A percentile compares a stretch with the other conserved stretches of the same genome.
These are phyloP conservation scores for Eupristina koningsbergeri DNA, from an alignment of 1,140 invertebrate species.

Conservation along the genomic window DNA sequence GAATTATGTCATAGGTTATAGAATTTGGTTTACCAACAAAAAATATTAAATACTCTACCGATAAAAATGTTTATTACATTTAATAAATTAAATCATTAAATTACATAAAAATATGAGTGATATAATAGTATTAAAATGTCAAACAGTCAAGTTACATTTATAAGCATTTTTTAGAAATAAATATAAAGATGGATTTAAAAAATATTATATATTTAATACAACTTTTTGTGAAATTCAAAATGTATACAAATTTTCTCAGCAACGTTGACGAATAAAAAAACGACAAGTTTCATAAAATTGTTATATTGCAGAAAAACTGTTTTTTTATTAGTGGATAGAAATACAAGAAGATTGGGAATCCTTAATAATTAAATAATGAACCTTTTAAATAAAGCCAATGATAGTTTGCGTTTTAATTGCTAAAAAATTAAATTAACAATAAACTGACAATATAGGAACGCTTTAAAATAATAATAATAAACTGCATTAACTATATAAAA, in stretches of 20 bases:
- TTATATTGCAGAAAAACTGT: background rate
- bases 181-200: background rate
- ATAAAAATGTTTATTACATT: background rate
- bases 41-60: background rate
- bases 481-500: no score
- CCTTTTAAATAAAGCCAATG: no score
- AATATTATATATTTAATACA: background rate
- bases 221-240: background rate
- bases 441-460: background rate
- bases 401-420: no score
- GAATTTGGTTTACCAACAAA: slow-evolving; percentile 14
- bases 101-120: background rate
- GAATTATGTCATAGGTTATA: slow-evolving; percentile 25
- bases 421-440: no score
- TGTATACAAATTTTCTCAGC: background rate
- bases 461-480: background rate
- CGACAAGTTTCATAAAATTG: background rate
- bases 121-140: background rate
- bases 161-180: background rate
- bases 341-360: background rate
- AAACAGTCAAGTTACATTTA: background rate
- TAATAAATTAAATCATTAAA: background rate
- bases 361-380: no score
- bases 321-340: background rate
- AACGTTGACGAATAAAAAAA: background rate